Base-by-base conservation (phyloP, 2,113 vertebrate genomes). In the Ceratotherium simum region DNA sequence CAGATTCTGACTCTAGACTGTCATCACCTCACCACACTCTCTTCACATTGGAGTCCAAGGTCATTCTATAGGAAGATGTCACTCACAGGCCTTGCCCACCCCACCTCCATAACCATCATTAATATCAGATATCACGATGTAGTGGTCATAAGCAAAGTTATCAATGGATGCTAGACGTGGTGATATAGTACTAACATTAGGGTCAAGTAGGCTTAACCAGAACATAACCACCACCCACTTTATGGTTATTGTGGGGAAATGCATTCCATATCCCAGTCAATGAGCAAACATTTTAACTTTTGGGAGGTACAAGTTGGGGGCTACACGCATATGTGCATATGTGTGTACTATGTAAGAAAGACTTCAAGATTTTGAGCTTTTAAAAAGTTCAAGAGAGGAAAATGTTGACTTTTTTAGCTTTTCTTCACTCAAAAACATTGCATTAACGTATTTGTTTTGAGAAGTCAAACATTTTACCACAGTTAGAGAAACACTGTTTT, bases 391-490 rank as follows among this genome's bases (percentile, higher is more conserved):
- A 81, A 92, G 11, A 31, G 33, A 17, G 4, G 58, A n/a, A 42
- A 83, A 48, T 33, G 20, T 70, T 46, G 79, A 72, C 33, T 73
- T 51, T 60, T 89, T 90, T n/a, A 94, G 46, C 33, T 94, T 97
- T 93, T 83, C 46, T 87, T 95, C 39, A 90, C 69, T 86, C 31
- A 87, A 54, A 96, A 98, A 84, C 46, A 82, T 25, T 96, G 39
- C 6, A 69, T 92, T 84, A 82, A 64, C 31, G 92, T 36, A 36
- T 97, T 90, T 97, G 70, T 81, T 94, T 92, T 72, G 60, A 96
- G 82, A 92, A 92, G 27, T 90, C 92, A 82, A 89, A 96, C 39
- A 84, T 21, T 94, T 79, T 90, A 64, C 85, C 36, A 36, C 18
- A 73, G 14, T 65, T 29, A 79, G 33, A 83, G 58, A 93, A 78